Evolutionary conservation across 2,113 vertebrate genomes (phyloP), one percentile per base, ranked within the genome.

Genomic region (Gymnorhina tibicen): DNA sequence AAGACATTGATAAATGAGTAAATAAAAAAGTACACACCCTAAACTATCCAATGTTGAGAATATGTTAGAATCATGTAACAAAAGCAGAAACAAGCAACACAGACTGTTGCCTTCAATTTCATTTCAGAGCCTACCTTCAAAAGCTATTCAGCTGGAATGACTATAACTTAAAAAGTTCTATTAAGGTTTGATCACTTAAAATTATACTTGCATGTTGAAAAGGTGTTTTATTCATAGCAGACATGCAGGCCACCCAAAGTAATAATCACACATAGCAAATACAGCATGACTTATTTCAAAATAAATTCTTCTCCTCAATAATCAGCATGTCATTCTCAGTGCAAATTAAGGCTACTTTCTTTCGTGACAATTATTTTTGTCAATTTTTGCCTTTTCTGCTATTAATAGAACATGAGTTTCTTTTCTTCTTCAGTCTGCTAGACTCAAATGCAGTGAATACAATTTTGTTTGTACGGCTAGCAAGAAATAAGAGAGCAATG

Each of bases 171-270:
- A 47, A 26, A 82, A 82, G 42, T 70, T 10, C 60, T 62, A 4
- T 24, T 66, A 82, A 63, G 20, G 16, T 87, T 59, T 78, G 23
- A 74, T 41, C 11, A 18, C 24, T 85, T 78, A 67, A 79, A 82
- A 79, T 70, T 67, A 70, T 5, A 75, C 2, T 64, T 0, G 0
- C 0, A 1, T 27, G 6, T 22, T 55, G 18, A 75, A 82, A 72
- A 82, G 20, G 10, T 35, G 6, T 47, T 82, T 63, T 35, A 60
- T 44, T 73, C 6, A 1, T 44, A 83, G 37, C 24, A 79, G 44
- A 80, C 16, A 50, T 16, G 3, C 22, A 76, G 41, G 33, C 17
- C 1, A 73, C 15, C 4, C 32, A 17, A 82, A 72, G 17, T n/a
- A 83, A 73, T 26, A 86, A 64, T 26, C 37, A 35, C 19, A 13